A percentile compares a stretch with the other conserved stretches of the same genome.
phyloP scores from a whole-genome alignment of 2,113 vertebrate species.

The Anser brachyrhynchus region DNA sequence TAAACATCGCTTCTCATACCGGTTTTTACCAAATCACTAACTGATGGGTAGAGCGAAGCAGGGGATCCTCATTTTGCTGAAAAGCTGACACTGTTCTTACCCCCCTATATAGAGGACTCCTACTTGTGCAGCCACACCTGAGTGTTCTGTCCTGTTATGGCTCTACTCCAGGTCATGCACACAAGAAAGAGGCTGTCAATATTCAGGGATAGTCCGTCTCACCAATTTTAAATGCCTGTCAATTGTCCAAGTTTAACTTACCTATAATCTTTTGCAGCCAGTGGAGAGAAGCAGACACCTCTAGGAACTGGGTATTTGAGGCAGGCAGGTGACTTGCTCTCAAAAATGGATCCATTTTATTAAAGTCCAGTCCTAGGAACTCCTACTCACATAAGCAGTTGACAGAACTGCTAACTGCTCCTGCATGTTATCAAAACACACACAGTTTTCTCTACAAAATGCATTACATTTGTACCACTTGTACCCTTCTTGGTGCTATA shows the following conservation, averaged over 20 bases:
- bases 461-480: neutral
- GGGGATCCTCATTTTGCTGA: neutral
- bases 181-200: neutral
- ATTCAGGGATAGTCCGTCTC: neutral
- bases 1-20: neutral
- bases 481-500: neutral
- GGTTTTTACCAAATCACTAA: neutral
- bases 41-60: neutral
- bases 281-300: neutral
- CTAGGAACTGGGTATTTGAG: neutral
- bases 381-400: neutral
- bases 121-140: neutral
- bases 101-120: neutral
- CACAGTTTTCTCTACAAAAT: neutral
- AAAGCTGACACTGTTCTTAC: neutral
- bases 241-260: neutral
- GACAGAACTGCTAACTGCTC: neutral
- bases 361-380: neutral
- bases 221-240: neutral
- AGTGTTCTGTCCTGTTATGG: neutral
- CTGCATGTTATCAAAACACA: neutral
- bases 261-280: neutral
- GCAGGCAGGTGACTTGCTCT: neutral
- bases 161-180: neutral
- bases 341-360: neutral